Evolutionary conservation across 92 coral and sea anemone species (phyloP).

Genomic region (Porites lobata): DNA sequence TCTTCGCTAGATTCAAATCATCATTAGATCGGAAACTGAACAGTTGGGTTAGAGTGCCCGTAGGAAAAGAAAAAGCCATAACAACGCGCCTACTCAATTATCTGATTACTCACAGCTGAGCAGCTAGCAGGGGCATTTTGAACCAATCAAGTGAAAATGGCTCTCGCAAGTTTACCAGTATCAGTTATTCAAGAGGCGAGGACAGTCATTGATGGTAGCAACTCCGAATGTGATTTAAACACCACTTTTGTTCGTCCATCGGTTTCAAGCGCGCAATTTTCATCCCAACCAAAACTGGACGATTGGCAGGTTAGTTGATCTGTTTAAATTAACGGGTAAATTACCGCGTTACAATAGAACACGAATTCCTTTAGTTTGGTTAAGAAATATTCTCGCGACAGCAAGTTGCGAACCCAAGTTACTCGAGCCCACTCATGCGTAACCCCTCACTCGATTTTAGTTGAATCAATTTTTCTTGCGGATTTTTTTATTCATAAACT

Average conservation of each 20-base stretch:
- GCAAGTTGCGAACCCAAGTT: neutral
- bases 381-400: constrained; percentile 14
- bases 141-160: constrained; percentile 66
- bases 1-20: constrained; percentile 23
- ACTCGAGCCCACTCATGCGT: constrained; percentile 11
- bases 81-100: constrained; percentile 22
- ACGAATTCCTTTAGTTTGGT: constrained; percentile 39
- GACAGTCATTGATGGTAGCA: constrained; percentile 69
- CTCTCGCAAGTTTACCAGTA: constrained; percentile 77
- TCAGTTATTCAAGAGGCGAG: constrained; percentile 91
- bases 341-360: neutral
- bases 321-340: constrained; percentile 6
- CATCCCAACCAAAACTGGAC: constrained; percentile 59
- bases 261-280: constrained; percentile 35
- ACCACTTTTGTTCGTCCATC: constrained; percentile 74
- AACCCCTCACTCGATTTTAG: constrained; percentile 8
- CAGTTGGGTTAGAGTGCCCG: constrained; percentile 14
- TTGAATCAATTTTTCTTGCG: constrained; percentile 9
- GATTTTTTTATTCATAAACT: neutral
- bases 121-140: constrained; percentile 9
- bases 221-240: constrained; percentile 38
- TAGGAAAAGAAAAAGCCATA: constrained; percentile 29
- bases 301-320: constrained; percentile 82
- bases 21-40: constrained; percentile 40
- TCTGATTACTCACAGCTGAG: constrained; percentile 54